Evolutionary conservation across 2,797 vertebrate genomes (phyloP).

Genomic region (Zenarchopterus dispar): DNA sequence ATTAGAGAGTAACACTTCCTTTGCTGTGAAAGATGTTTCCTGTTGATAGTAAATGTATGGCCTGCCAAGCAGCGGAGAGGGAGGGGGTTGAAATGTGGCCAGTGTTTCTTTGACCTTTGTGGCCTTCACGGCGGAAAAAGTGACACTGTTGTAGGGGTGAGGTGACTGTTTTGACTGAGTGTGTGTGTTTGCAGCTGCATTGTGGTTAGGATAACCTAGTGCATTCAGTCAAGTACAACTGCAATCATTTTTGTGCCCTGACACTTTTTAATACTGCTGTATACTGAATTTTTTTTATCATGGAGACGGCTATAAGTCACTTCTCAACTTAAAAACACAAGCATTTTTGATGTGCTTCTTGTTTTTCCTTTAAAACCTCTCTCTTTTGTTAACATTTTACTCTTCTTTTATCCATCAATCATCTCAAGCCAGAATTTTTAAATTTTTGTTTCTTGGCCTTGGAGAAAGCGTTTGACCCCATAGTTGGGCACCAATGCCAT

Average conservation of each 20-base stretch:
- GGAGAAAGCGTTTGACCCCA: too few relatives aligned
- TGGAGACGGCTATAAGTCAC: not conserved
- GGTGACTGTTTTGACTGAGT: slow-evolving; percentile 67
- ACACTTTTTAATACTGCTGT: too few relatives aligned
- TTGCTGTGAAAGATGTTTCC: slow-evolving; percentile 95
- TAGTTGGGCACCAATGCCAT: too few relatives aligned
- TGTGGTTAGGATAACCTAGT: too few relatives aligned
- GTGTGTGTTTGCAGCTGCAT: slow-evolving; percentile 37
- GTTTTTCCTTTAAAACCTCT: not conserved
- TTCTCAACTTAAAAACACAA: not conserved
- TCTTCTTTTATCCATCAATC: not conserved
- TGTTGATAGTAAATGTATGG: slow-evolving; percentile 87
- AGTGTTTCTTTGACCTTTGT: slow-evolving; percentile 81
- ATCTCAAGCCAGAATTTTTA: not conserved
- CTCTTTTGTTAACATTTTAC: not conserved
- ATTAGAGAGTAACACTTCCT: slow-evolving; percentile 92
- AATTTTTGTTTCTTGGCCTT: too few relatives aligned
- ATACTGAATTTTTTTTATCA: too few relatives aligned
- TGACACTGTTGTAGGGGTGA: slow-evolving; percentile 69
- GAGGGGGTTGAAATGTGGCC: slow-evolving; percentile 67
- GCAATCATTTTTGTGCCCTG: too few relatives aligned
- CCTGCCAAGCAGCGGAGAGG: slow-evolving; percentile 53
- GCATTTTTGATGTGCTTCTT: not conserved
- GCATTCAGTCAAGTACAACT: too few relatives aligned
- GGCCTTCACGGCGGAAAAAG: slow-evolving; percentile 75